Evolutionary conservation across 2,797 vertebrate species (phyloP), one percentile per base, ranked within the genome.

Genomic region (Syndactyla subalaris): DNA sequence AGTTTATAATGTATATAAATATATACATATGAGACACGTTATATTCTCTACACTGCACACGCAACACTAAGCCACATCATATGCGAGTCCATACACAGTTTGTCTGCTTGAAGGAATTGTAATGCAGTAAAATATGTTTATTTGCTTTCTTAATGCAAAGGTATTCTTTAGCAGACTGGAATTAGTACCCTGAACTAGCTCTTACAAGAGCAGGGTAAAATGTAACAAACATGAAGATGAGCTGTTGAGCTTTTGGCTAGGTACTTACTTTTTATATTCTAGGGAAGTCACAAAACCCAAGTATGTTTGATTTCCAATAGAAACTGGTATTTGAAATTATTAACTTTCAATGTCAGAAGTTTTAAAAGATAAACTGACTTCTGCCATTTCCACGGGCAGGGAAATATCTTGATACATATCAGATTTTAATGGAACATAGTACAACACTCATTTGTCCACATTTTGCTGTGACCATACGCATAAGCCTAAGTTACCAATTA

Each of bases 61-160:
- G 38, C 36, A 85, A 27, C 10, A 57, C 78, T 51, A 72, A 72
- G 10, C 23, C 14, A 32, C 12, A 15, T 71, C 7, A 19, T 32
- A n/a, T 0, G 0, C 68, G 39, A 54, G 1, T 36, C 2, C 17
- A 29, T 58, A 29, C 8, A 45, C 12, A 32, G 9, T 67, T 68
- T 88, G 24, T 39, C 34, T 78, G 32, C 63, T 61, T 83, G 49
- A 81, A 83, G 45, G 18, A 27, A 57, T 75, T 90, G n/a, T 17
- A 81, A 58, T 18, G 58, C 41, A 68, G 5, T 59, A 68, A 80
- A 95, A 46, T 62, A 51, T 7, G 10, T 52, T 81, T 0, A 38
- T 54, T 79, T 88, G 29, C 24, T 88, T 91, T 84, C 22, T 54
- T 36, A 83, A 84, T 22, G 8, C 18, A 36, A 19, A 85, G 62